Conservation (phyloP, 2,888 invertebrate genomes). For the Xylophagus ater region DNA sequence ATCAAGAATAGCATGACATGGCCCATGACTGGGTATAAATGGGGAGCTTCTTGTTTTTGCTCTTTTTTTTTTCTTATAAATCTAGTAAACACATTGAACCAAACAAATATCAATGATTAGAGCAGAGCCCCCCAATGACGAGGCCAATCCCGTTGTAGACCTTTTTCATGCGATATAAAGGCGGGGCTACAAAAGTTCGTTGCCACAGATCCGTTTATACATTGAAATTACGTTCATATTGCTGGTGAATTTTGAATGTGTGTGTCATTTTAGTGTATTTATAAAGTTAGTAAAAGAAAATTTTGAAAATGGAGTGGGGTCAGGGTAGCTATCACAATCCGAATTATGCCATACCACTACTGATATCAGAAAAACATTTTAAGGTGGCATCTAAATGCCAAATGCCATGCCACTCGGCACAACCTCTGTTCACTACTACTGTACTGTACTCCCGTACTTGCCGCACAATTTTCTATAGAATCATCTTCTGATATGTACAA, state of each 20-base stretch:
- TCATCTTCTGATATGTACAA: no score
- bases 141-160: slow-evolving; percentile 17
- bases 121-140: slow-evolving; percentile 13
- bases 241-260: no score
- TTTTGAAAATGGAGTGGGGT: slow-evolving; percentile 11
- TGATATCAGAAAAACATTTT: slow-evolving; percentile 11
- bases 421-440: no score
- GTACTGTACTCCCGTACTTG: no score
- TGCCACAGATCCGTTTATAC: slow-evolving; percentile 16
- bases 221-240: no score
- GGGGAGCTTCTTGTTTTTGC: no score
- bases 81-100: slow-evolving; percentile 9
- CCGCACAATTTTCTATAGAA: no score
- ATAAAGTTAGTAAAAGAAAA: no score
- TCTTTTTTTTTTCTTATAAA: no score
- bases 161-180: slow-evolving; percentile 10
- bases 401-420: slow-evolving; percentile 15
- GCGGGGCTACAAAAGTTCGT: slow-evolving; percentile 17
- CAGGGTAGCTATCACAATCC: slow-evolving; percentile 8
- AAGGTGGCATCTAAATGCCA: slow-evolving; percentile 15
- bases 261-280: no score
- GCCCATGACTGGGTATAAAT: no score
- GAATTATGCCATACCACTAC: slow-evolving; percentile 12
- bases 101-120: slow-evolving; percentile 15
- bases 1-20: no score